Percentiles rank a stretch among this genome's conserved stretches.
Conservation (phyloP, 2,888 invertebrate species). For the Reticulitermes lucifugus region DNA sequence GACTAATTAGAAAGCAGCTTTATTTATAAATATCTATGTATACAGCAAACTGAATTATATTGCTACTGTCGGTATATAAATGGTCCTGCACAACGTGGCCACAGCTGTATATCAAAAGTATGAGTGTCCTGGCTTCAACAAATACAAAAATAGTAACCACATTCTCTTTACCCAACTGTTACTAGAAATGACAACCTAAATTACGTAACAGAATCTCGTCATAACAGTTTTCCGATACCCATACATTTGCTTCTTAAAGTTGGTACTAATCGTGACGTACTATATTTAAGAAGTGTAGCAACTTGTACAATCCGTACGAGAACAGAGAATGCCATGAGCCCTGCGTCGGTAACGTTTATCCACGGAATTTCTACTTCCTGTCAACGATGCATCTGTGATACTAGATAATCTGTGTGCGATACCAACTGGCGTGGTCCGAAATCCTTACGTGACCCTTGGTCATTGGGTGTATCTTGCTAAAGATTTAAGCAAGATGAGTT, state of each 20-base stretch:
- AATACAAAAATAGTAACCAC: constrained; percentile 20
- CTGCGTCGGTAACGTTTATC: too few species aligned
- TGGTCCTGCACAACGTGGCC: background rate
- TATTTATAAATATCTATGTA: background rate
- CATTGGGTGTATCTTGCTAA: too few species aligned
- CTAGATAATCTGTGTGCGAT: too few species aligned
- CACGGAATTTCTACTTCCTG: too few species aligned
- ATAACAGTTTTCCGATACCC: background rate
- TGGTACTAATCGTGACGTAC: constrained; percentile 1
- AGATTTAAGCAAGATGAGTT: too few species aligned
- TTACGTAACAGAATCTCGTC: constrained; percentile 30
- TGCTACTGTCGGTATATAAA: background rate
- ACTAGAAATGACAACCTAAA: constrained; percentile 35
- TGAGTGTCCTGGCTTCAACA: background rate
- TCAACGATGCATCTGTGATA: too few species aligned
- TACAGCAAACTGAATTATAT: background rate
- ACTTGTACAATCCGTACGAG: background rate
- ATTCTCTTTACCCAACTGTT: constrained; percentile 24
- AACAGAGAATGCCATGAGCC: background rate
- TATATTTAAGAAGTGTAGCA: background rate
- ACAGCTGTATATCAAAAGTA: background rate
- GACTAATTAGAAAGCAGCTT: constrained; percentile 32
- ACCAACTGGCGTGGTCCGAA: too few species aligned
- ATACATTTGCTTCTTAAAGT: background rate
- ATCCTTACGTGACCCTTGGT: too few species aligned